phyloP scores from a whole-genome alignment of 1,140 invertebrate species.

The Sitophilus oryzae region DNA sequence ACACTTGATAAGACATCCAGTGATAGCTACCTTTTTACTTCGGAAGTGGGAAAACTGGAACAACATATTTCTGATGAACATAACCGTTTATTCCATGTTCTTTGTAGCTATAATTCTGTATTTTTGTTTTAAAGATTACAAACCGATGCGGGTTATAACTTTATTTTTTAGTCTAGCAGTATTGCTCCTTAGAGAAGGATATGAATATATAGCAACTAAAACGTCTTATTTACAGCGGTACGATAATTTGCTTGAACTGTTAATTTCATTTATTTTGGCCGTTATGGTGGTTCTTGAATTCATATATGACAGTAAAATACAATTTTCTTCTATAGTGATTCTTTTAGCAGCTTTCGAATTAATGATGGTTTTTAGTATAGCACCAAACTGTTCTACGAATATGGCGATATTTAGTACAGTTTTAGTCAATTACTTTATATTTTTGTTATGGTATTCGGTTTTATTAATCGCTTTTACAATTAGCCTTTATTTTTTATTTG shows the following conservation, averaged over 20 bases:
- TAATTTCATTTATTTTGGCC: slow-evolving; percentile 55
- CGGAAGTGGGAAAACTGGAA: slow-evolving; percentile 74
- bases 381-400: slow-evolving; percentile 65
- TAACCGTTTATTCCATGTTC: slow-evolving; percentile 64
- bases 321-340: slow-evolving; percentile 59
- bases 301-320: slow-evolving; percentile 47
- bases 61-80: slow-evolving; percentile 62
- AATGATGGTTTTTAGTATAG: slow-evolving; percentile 66
- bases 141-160: background rate
- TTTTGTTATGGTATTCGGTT: slow-evolving; percentile 69
- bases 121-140: slow-evolving; percentile 48
- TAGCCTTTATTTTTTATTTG: slow-evolving; percentile 63
- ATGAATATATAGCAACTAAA: background rate
- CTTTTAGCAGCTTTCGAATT: slow-evolving; percentile 67
- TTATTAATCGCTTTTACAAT: slow-evolving; percentile 73
- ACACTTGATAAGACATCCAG: slow-evolving; percentile 66
- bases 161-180: background rate
- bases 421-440: slow-evolving; percentile 69
- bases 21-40: slow-evolving; percentile 70
- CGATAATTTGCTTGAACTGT: slow-evolving; percentile 66
- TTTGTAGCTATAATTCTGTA: slow-evolving; percentile 57
- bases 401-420: slow-evolving; percentile 74
- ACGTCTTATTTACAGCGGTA: no score
- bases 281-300: slow-evolving; percentile 50
- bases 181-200: background rate